phyloP scores from a whole-genome alignment of 2,797 vertebrate genomes.

The Yasuhikotakia modesta region DNA sequence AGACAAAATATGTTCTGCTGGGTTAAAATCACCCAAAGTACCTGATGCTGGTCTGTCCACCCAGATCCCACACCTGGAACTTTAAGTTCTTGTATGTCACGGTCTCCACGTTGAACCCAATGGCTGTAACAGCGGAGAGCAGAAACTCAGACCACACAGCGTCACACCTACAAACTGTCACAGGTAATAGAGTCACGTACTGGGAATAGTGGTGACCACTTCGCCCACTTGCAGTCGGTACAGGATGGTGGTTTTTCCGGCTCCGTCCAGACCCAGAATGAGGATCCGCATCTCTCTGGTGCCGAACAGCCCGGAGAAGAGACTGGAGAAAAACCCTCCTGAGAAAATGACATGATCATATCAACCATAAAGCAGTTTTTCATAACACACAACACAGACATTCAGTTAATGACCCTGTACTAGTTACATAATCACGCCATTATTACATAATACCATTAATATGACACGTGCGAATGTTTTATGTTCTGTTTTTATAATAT shows the following conservation, averaged over 20 bases:
- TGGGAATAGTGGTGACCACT: conserved; percentile 98
- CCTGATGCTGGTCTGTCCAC: conserved; percentile 98
- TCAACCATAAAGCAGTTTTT: no score
- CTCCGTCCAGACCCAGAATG: conserved; percentile 95
- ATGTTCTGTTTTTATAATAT: background rate
- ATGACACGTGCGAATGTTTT: background rate
- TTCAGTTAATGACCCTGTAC: background rate
- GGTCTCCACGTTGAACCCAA: conserved; percentile 97
- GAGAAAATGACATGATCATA: background rate
- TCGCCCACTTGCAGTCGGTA: conserved; percentile 97
- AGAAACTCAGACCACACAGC: background rate
- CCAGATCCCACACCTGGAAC: conserved; percentile 98
- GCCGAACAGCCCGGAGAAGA: conserved; percentile 94
- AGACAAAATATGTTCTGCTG: no score
- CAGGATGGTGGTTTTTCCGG: conserved; percentile 96
- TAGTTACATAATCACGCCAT: no score
- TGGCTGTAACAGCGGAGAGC: conserved; percentile 76
- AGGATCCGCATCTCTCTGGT: conserved; percentile 97
- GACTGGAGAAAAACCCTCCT: conserved; percentile 95
- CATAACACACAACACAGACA: no score
- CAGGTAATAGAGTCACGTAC: conserved; percentile 72
- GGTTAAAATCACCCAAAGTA: conserved; percentile 56
- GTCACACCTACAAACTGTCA: background rate
- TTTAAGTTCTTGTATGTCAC: conserved; percentile 96
- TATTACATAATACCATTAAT: background rate